Conservation (phyloP, 2,797 vertebrate species). For the Diglossa cyanea region DNA sequence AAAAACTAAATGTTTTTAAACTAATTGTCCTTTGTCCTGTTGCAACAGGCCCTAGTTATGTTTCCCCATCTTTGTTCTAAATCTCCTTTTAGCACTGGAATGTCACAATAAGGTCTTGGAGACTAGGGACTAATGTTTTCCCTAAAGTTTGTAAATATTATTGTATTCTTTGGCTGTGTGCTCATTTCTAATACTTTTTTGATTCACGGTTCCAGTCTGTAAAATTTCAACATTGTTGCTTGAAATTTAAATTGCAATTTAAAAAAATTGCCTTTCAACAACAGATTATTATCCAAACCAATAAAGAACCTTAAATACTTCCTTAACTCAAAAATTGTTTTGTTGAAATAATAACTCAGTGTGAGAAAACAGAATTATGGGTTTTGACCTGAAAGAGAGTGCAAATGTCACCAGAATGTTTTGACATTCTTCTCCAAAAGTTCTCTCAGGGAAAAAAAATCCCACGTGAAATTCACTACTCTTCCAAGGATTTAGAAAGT, state of each 20-base stretch:
- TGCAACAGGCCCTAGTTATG: not conserved
- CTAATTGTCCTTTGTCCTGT: not conserved
- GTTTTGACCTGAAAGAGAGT: not conserved
- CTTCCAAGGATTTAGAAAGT: not conserved
- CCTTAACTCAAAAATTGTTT: not conserved
- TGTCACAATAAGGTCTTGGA: rapidly evolving
- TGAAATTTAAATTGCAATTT: not conserved
- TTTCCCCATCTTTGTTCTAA: not conserved
- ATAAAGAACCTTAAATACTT: not conserved
- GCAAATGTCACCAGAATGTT: not conserved
- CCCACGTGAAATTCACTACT: not conserved
- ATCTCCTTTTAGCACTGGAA: not conserved
- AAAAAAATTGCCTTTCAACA: not conserved
- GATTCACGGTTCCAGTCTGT: not conserved
- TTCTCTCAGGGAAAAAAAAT: not conserved
- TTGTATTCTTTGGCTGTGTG: not conserved
- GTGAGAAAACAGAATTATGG: not conserved
- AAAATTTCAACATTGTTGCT: not conserved
- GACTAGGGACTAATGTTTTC: not conserved
- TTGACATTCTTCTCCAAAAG: not conserved
- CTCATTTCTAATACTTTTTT: not conserved
- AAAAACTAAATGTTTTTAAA: not conserved
- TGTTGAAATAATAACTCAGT: not conserved
- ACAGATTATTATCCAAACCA: not conserved
- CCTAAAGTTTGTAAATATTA: not conserved